Percentiles rank a stretch among this genome's conserved stretches.
Conservation (phyloP, 1,140 invertebrate genomes). For the Saccostrea cuccullata region DNA sequence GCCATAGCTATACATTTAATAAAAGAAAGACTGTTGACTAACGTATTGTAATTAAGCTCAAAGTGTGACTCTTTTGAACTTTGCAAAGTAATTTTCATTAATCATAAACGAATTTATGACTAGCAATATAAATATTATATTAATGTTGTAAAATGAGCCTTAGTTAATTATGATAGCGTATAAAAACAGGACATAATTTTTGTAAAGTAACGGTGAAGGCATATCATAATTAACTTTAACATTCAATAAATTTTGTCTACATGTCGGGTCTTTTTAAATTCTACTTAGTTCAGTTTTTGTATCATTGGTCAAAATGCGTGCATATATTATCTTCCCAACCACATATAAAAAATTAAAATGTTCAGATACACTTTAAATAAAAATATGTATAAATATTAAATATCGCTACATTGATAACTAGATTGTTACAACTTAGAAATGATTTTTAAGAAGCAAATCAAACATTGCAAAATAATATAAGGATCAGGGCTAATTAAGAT, state of each 20-base stretch:
- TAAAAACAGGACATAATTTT: not conserved
- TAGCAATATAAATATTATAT: slow-evolving; percentile 1
- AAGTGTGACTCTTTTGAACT: not conserved
- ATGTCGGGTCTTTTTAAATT: not conserved
- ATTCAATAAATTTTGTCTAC: not conserved
- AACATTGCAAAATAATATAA: too few species aligned
- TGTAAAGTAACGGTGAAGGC: not conserved
- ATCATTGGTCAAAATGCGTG: too few species aligned
- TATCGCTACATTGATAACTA: too few species aligned
- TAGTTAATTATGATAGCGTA: slow-evolving; percentile 4
- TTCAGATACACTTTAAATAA: too few species aligned
- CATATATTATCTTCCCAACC: too few species aligned
- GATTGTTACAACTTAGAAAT: too few species aligned
- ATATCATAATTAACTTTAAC: not conserved
- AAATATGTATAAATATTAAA: too few species aligned
- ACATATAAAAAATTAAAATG: too few species aligned
- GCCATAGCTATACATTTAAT: not conserved
- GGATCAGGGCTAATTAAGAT: too few species aligned
- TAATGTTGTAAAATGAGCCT: not conserved
- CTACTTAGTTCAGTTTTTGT: too few species aligned
- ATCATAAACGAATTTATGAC: not conserved
- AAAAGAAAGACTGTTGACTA: not conserved
- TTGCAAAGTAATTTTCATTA: not conserved
- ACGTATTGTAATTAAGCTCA: not conserved
- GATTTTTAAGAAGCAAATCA: too few species aligned